Conservation (phyloP, 53 echinoderm and acorn worm species). For the Luidia sarsii region DNA sequence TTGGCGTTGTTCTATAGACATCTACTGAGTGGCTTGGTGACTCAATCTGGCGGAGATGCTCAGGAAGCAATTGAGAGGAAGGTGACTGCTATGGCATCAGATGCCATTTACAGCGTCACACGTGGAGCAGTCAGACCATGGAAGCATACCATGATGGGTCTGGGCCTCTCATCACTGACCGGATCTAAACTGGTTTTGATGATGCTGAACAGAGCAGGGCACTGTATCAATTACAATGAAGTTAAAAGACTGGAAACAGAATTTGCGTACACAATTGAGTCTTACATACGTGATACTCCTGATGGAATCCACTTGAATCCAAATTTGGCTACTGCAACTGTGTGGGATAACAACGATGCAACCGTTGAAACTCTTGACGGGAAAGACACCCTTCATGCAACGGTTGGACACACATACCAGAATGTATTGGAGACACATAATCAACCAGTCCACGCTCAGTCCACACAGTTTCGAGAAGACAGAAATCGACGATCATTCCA, state of each 20-base stretch:
- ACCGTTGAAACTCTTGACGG: slow-evolving; percentile 75
- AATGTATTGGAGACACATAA: slow-evolving; percentile 44
- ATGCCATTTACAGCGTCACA: slow-evolving; percentile 66
- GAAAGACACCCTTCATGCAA: slow-evolving; percentile 61
- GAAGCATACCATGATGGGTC: slow-evolving; percentile 67
- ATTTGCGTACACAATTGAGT: slow-evolving; percentile 60
- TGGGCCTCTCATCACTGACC: slow-evolving; percentile 67
- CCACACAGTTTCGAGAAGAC: slow-evolving; percentile 21
- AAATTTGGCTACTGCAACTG: slow-evolving; percentile 38
- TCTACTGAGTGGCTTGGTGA: slow-evolving; percentile 45
- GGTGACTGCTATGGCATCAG: slow-evolving; percentile 65
- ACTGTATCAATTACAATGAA: slow-evolving; percentile 57
- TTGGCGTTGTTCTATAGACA: slow-evolving; percentile 59
- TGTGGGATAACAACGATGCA: slow-evolving; percentile 72
- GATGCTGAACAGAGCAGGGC: slow-evolving; percentile 66
- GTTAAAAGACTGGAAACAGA: slow-evolving; percentile 66
- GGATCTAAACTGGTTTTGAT: slow-evolving; percentile 62
- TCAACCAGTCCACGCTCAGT: neutral
- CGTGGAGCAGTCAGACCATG: slow-evolving; percentile 70
- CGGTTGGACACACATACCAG: slow-evolving; percentile 74
- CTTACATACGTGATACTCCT: slow-evolving; percentile 27
- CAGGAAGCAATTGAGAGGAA: slow-evolving; percentile 58
- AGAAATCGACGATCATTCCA: slow-evolving; percentile 63
- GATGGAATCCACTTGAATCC: slow-evolving; percentile 49
- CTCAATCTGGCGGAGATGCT: neutral